These are phyloP conservation scores for Andrena dorsata DNA, from an alignment of 2,888 invertebrate genomes.

Conservation along the genomic window DNA sequence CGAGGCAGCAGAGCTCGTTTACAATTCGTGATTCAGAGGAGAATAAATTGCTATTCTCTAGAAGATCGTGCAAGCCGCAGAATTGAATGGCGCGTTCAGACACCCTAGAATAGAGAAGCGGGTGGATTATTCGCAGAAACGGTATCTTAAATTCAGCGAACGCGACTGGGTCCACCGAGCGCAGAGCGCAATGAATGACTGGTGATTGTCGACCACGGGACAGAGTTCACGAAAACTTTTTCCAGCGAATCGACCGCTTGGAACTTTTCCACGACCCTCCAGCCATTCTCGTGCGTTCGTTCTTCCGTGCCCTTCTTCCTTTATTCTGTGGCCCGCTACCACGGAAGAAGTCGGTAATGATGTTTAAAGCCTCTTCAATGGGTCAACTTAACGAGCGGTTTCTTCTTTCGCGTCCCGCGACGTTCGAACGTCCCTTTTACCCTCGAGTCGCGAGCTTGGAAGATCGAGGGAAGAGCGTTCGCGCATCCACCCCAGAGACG, in stretches of 20 bases:
- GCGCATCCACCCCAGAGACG: background rate
- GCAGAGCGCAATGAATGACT: constrained; percentile 68
- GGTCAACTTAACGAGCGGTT: constrained; percentile 64
- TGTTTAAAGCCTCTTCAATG: constrained; percentile 65
- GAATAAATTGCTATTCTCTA: no score
- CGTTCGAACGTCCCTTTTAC: constrained; percentile 24
- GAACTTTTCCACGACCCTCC: constrained; percentile 56
- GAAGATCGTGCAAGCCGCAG: no score
- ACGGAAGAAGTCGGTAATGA: constrained; percentile 61
- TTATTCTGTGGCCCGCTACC: constrained; percentile 17
- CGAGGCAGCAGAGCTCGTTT: no score
- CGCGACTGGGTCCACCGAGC: constrained; percentile 33
- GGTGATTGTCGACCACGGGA: constrained; percentile 68
- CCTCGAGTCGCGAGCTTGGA: constrained; percentile 3
- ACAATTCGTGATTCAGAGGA: no score
- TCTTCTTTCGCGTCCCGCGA: constrained; percentile 50
- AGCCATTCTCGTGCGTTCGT: constrained; percentile 27
- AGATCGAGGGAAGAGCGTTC: background rate
- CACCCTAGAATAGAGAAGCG: background rate
- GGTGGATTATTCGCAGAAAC: constrained; percentile 33
- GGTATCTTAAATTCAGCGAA: constrained; percentile 49
- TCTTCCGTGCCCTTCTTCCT: background rate
- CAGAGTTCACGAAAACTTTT: constrained; percentile 59
- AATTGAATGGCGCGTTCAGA: background rate
- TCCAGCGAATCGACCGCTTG: constrained; percentile 39